These are phyloP conservation scores for Erythrolamprus reginae DNA, from an alignment of 2,113 vertebrate species.

Conservation along the genomic window DNA sequence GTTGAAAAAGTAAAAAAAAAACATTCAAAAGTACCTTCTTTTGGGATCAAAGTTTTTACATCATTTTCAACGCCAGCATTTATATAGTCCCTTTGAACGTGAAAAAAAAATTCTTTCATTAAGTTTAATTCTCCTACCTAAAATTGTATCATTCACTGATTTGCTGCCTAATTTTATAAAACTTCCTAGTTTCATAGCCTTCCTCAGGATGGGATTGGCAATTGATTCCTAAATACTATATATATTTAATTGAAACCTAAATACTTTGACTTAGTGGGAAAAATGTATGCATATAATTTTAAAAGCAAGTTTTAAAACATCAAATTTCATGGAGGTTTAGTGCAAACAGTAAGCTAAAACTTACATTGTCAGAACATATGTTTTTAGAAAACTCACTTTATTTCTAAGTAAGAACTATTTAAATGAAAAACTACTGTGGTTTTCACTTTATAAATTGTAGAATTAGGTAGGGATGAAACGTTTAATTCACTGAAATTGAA, in stretches of 20 bases:
- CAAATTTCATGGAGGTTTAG: background rate
- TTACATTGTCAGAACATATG: background rate
- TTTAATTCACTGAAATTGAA: background rate
- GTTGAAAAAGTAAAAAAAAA: conserved; percentile 6
- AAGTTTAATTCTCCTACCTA: background rate
- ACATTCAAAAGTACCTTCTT: background rate
- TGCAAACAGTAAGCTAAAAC: background rate
- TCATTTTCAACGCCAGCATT: conserved; percentile 13
- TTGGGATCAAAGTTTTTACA: background rate
- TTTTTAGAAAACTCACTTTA: background rate
- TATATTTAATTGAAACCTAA: background rate
- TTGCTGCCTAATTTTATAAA: background rate
- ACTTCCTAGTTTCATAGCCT: background rate
- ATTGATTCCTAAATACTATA: background rate
- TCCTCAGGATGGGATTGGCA: background rate
- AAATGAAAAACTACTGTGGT: background rate
- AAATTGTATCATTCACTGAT: background rate
- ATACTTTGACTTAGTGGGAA: background rate
- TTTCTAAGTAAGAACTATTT: background rate
- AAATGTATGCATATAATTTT: background rate
- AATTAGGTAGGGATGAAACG: background rate
- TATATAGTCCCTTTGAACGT: background rate
- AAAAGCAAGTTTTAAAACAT: background rate
- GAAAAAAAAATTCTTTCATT: background rate
- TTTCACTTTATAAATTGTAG: background rate